Conservation (phyloP, 2,888 invertebrate species). For the Gastracanthus pulcherrimus region DNA sequence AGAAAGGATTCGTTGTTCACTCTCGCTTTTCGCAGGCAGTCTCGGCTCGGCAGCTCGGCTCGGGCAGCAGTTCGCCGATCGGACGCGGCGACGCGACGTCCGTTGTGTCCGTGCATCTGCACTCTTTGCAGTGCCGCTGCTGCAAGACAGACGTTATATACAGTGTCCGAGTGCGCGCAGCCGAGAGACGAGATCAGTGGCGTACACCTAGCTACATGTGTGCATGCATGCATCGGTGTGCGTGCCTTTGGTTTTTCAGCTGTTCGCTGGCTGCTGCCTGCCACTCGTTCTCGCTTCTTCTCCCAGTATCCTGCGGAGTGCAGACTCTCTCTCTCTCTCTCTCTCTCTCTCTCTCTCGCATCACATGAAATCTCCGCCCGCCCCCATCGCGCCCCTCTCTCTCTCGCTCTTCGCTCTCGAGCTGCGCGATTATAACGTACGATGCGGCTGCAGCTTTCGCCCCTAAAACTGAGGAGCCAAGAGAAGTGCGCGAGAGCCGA, state of each 20-base stretch:
- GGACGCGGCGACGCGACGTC: conserved; percentile 28
- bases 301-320: no score
- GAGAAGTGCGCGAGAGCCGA: neutral
- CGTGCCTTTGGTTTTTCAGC: conserved; percentile 24
- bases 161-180: neutral
- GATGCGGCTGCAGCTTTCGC: neutral
- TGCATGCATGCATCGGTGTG: neutral
- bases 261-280: conserved; percentile 3
- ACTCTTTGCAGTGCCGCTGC: no score
- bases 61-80: neutral
- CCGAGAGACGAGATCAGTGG: neutral
- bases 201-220: neutral
- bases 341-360: neutral
- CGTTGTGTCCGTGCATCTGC: neutral
- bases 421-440: conserved; percentile 11
- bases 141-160: neutral
- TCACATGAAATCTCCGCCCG: conserved; percentile 45
- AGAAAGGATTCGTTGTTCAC: neutral
- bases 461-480: neutral
- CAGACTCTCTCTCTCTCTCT: conserved; percentile 4
- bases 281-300: no score
- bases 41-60: neutral
- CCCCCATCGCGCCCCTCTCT: neutral
- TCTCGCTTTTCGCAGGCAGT: conserved; percentile 19
- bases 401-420: no score